Base-by-base conservation (phyloP, 2,888 invertebrate genomes). In the Trachelus iudaicus region DNA sequence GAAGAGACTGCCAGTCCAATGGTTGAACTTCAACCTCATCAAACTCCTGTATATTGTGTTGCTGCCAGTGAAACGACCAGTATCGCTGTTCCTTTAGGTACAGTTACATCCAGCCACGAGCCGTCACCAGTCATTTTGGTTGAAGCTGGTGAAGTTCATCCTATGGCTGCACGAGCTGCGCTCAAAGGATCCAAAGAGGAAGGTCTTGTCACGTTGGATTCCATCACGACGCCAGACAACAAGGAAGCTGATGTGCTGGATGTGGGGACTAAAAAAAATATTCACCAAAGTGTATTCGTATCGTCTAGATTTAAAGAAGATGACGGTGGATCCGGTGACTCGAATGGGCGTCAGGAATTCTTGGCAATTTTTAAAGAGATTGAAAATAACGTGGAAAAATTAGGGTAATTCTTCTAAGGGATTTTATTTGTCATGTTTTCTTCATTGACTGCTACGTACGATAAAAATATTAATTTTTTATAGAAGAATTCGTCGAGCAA, bases 1-100 rank as follows among this genome's bases (percentile, higher is more conserved):
- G 94, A 96, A 73, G 96, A 96, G 91, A 96, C 96, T 0, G 96
- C 96, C 0, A 95, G 96, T 11, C 95, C 96, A 0, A 91, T 96
- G 77, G 92, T 95, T 75, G 94, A 95, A 0, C 93, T 94, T 6
- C 93, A 94, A 30, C 94, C 94, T 4, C 94, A 95, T 68, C 96
- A 96, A 87, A 95, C 95, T 69, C 96, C 96, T 0, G 93, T 96
- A 1, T 96, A 96, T 86, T 90, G 88, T 68, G 90, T 90, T 23
- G 88, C 90, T 34, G 85, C 88, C 31, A 90, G 88, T 77, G 90
- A 90, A 79, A 90, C 89, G 1, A 90, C 88, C 4, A 90, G 90
- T 34, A 90, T 90, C 12, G 90, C 90, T 9, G 85, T 90, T 69
- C 90, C 90, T 0, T 85, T 90, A 31, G 90, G 90, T 13, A 90